Conservation (phyloP, 2,888 invertebrate species). For the Drosophila phalerata region DNA sequence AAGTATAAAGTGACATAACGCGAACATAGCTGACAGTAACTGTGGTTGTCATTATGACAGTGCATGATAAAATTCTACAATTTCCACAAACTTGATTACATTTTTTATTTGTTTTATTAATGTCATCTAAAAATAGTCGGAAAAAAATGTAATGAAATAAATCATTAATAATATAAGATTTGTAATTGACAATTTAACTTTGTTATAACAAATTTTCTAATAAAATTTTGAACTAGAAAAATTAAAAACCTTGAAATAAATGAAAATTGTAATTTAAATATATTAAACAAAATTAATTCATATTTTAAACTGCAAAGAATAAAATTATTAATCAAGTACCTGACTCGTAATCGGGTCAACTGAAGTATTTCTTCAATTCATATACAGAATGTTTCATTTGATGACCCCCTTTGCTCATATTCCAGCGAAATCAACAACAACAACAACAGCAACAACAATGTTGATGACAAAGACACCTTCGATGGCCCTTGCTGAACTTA, state of each 20-base stretch:
- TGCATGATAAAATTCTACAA: slow-evolving; percentile 10
- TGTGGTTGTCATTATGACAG: slow-evolving; percentile 4
- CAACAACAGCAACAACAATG: neutral
- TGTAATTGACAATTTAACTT: neutral
- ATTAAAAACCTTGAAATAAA: neutral
- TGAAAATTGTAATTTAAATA: no score
- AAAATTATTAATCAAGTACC: neutral
- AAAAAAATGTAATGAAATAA: neutral
- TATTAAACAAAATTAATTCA: no score
- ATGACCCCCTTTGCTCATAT: slow-evolving; percentile 41
- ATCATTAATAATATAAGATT: neutral
- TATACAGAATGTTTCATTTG: slow-evolving; percentile 27
- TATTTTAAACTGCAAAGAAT: neutral
- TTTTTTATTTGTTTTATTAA: no score
- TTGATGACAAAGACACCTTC: slow-evolving; percentile 26
- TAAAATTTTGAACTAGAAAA: neutral
- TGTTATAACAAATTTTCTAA: no score
- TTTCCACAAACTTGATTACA: neutral
- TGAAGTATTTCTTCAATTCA: slow-evolving; percentile 15
- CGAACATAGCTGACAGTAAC: slow-evolving; percentile 2
- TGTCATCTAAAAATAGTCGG: no score
- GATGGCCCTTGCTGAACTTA: slow-evolving; percentile 30
- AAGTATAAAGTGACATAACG: slow-evolving; percentile 7
- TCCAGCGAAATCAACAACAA: slow-evolving; percentile 16
- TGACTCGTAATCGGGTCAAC: slow-evolving; percentile 23